These are phyloP conservation scores for Bedellia somnulentella DNA, from an alignment of 2,888 invertebrate species.

Conservation along the genomic window DNA sequence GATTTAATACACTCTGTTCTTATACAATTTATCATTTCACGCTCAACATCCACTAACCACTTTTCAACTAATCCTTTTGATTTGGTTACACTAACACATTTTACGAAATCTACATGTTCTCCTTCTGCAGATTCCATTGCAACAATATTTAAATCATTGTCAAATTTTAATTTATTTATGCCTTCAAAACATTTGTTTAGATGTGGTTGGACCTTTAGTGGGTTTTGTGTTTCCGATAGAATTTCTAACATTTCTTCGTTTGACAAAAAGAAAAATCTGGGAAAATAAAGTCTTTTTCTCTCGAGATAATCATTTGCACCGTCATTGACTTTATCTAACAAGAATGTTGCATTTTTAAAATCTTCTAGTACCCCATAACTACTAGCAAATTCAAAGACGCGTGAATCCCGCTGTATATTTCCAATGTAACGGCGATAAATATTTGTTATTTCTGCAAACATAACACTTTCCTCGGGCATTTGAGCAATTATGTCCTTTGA, in stretches of 20 bases:
- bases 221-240: conserved; percentile 86
- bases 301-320: conserved; percentile 83
- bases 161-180: conserved; percentile 74
- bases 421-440: conserved; percentile 70
- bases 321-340: conserved; percentile 79
- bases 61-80: conserved; percentile 83
- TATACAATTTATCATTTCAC: conserved; percentile 75
- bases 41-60: conserved; percentile 83
- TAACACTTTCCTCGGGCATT: conserved; percentile 81
- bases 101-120: conserved; percentile 68
- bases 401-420: conserved; percentile 63
- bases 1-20: conserved; percentile 69
- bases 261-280: conserved; percentile 87
- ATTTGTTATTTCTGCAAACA: conserved; percentile 74
- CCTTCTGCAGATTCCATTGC: conserved; percentile 78
- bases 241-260: conserved; percentile 91
- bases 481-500: conserved; percentile 84
- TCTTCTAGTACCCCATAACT: conserved; percentile 69
- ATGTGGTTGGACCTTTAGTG: conserved; percentile 81
- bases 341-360: conserved; percentile 65
- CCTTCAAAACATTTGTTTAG: conserved; percentile 88
- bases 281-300: conserved; percentile 80
- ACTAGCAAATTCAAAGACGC: conserved; percentile 68
- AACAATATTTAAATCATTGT: conserved; percentile 69
- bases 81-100: conserved; percentile 67